Base-by-base conservation (phyloP, 1,140 invertebrate species). In the Danaus plexippus region DNA sequence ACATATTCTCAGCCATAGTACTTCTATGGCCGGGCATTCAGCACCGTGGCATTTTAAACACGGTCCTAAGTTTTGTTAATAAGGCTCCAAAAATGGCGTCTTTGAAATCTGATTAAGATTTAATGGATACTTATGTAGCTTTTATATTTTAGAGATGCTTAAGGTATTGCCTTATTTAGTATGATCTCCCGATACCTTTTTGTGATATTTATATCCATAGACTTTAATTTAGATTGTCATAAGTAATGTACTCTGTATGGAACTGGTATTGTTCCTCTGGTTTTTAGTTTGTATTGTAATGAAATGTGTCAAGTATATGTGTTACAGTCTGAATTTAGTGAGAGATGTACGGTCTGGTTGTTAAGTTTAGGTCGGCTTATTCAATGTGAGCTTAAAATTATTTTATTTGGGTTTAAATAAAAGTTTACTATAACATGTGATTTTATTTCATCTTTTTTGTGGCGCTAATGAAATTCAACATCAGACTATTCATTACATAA, bases 1-100 rank as follows among this genome's bases (percentile, higher is more conserved):
- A 96, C 73, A 72, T 95, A 40, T 75, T 91, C 15, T 79, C 88
- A 1, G 74, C 87, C 11, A 67, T 87, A 3, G 51, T 89, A 22
- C 67, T 88, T 12, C 74, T 92, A 62, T 87, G 88, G 78, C 91
- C 91, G 0, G 91, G 91, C 1, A 80, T 86, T 10, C 74, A 77
- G 46, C 69, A 76, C 41, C 54, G 64, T 9, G 83, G 79, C 44
- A 69, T 77, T 4, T 73, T 79, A 51, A 83, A 83, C 45, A 71
- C 63, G 7, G n/a, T 83, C 2, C 56, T 80, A 11, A 73, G 75
- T 7, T 64, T 80, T 56, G 54, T 80, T 47, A 67, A 80, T 48
- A 71, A 75, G 64, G 66, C 61, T 57, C 81, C 77, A 44, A 83
- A 77, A 66, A 56, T 59, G 11, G 13, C 64, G 49, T 52, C 54